These are phyloP conservation scores for Antigone vipio DNA, from an alignment of 2,113 vertebrate species.

Conservation along the genomic window DNA sequence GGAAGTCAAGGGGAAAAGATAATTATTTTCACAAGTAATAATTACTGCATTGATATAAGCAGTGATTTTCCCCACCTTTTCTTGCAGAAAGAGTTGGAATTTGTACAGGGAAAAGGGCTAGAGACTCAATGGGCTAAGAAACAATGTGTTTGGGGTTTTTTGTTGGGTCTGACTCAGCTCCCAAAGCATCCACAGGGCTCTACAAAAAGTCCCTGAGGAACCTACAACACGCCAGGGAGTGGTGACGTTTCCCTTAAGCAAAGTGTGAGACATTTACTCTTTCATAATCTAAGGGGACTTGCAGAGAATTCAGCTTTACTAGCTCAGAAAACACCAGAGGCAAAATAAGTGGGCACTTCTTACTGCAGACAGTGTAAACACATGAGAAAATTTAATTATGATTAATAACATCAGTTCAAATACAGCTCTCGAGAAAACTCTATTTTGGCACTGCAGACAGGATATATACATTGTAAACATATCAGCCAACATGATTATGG, in stretches of 20 bases:
- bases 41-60: not conserved
- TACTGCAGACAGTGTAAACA: not conserved
- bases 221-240: fast-evolving
- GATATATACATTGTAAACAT: not conserved
- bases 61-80: not conserved
- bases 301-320: not conserved
- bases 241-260: not conserved
- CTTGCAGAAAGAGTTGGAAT: not conserved
- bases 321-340: not conserved
- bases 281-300: not conserved
- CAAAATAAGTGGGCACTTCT: not conserved
- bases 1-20: not conserved
- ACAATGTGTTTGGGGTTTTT: not conserved
- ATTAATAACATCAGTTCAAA: not conserved
- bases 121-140: not conserved
- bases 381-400: not conserved
- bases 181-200: not conserved
- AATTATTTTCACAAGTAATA: not conserved
- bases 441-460: not conserved
- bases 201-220: not conserved
- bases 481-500: not conserved
- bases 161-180: not conserved
- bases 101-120: not conserved
- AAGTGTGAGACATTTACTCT: not conserved
- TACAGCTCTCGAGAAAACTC: not conserved